phyloP scores from a whole-genome alignment of 2,888 invertebrate species.

The Nycteola revayana region DNA sequence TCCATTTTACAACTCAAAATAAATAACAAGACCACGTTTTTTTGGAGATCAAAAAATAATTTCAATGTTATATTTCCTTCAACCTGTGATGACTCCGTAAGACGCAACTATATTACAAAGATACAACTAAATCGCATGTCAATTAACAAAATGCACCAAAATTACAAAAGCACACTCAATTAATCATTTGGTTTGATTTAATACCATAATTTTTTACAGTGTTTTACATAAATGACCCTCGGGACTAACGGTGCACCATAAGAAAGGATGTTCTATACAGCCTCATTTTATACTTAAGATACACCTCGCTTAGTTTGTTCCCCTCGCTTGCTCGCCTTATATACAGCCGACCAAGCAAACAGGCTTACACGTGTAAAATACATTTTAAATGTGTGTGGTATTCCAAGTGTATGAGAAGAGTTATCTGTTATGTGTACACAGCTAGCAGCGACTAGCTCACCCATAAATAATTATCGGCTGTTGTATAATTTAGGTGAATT shows the following conservation, averaged over 20 bases:
- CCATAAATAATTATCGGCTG: not conserved
- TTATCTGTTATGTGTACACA: no score
- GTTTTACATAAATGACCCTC: no score
- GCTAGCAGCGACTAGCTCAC: not conserved
- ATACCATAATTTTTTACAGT: not conserved
- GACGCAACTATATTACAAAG: slow-evolving; percentile 20
- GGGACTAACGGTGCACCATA: no score
- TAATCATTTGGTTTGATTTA: slow-evolving; percentile 12
- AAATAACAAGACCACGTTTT: not conserved
- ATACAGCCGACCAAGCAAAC: no score
- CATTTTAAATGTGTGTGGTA: no score
- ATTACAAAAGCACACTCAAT: slow-evolving; percentile 45
- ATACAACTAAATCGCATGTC: slow-evolving; percentile 14
- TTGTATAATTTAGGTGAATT: not conserved
- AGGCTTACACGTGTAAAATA: no score
- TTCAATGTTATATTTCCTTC: not conserved
- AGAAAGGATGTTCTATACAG: no score
- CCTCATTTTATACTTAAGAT: no score
- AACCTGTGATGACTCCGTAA: slow-evolving; percentile 4
- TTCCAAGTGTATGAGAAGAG: no score
- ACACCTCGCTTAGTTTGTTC: no score
- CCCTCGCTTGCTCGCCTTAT: no score
- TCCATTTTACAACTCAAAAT: no score
- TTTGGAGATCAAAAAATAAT: not conserved
- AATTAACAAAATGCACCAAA: slow-evolving; percentile 45